Percentiles rank a stretch among this genome's conserved stretches.
phyloP scores from a whole-genome alignment of 2,797 vertebrate genomes.

The Sebastes hubbsi region DNA sequence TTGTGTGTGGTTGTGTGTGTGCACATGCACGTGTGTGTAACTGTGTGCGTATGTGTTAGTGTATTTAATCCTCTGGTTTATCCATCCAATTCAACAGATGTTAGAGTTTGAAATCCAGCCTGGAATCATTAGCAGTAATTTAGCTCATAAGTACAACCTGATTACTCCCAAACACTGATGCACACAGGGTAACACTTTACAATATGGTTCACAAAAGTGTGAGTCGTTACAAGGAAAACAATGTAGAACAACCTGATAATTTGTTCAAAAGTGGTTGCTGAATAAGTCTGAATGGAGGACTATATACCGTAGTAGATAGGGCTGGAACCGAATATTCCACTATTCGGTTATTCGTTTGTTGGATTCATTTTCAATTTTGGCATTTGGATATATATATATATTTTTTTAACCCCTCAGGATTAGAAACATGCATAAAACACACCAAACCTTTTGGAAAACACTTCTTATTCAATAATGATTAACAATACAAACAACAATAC shows the following conservation, averaged over 20 bases:
- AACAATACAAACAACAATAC: too few species aligned
- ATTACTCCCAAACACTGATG: slow-evolving; percentile 28
- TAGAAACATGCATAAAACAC: rapidly evolving
- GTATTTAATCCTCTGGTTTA: slow-evolving; percentile 36
- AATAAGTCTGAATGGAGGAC: background rate
- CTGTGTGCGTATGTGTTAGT: background rate
- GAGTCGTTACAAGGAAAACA: background rate
- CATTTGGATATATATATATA: too few species aligned
- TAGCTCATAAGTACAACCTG: slow-evolving; percentile 29
- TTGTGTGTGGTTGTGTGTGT: background rate
- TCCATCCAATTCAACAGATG: slow-evolving; percentile 54
- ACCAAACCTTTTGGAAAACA: too few species aligned
- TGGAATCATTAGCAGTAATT: slow-evolving; percentile 50
- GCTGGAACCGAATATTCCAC: too few species aligned
- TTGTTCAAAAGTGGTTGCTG: too few species aligned
- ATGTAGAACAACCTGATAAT: background rate
- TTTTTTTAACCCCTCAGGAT: too few species aligned
- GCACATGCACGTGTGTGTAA: background rate
- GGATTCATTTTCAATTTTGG: too few species aligned
- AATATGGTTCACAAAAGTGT: background rate
- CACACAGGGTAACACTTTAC: background rate
- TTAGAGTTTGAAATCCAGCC: slow-evolving; percentile 47
- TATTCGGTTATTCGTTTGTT: too few species aligned
- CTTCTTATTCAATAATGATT: too few species aligned
- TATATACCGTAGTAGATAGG: too few species aligned